phyloP scores from a whole-genome alignment of 2,888 invertebrate genomes.

The Thymelicus sylvestris region DNA sequence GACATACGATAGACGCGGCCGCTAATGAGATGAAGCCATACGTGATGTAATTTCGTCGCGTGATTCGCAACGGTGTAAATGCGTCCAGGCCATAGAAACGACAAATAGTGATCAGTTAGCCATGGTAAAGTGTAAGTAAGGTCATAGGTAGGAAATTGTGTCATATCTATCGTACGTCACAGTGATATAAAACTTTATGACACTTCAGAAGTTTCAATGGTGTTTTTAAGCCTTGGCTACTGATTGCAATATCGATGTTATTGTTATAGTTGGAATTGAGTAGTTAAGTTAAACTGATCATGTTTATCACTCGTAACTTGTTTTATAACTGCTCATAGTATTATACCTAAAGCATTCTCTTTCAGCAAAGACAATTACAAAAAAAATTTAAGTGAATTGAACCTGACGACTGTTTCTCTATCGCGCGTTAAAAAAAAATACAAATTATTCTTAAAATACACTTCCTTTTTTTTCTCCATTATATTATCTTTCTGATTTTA shows the following conservation, averaged over 20 bases:
- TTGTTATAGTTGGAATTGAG: background rate
- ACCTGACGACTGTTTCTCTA: too few species aligned
- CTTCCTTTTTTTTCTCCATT: too few species aligned
- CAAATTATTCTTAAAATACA: too few species aligned
- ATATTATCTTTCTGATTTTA: too few species aligned
- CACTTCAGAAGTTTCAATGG: conserved; percentile 22
- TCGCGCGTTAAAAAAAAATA: too few species aligned
- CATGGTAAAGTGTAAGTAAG: conserved; percentile 12
- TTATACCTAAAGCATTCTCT: too few species aligned
- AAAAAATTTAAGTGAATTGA: too few species aligned
- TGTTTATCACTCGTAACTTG: too few species aligned
- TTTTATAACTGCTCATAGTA: too few species aligned
- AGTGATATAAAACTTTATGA: conserved; percentile 22
- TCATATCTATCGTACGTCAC: background rate
- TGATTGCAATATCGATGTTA: background rate
- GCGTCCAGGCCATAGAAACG: conserved; percentile 9
- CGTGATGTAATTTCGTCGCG: background rate
- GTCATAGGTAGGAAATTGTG: conserved; percentile 8
- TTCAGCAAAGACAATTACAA: too few species aligned
- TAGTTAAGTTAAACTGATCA: too few species aligned
- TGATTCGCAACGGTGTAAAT: conserved; percentile 10
- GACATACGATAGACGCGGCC: too few species aligned
- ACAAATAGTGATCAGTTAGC: conserved; percentile 8
- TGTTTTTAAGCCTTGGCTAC: conserved; percentile 7
- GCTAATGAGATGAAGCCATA: conserved; percentile 7